phyloP scores from a whole-genome alignment of 2,888 invertebrate species.

The Ptychoptera contaminata region DNA sequence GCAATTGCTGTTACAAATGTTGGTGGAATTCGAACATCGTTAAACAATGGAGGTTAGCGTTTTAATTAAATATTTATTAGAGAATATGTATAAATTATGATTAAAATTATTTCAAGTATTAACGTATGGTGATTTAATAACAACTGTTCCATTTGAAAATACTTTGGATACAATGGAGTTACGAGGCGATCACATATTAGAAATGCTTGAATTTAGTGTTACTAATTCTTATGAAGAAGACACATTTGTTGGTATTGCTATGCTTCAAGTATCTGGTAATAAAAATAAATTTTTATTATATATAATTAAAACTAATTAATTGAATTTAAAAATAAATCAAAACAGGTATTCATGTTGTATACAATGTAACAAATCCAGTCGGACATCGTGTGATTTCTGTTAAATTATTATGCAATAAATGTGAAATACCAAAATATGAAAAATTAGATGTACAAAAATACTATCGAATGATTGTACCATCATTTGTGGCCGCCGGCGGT shows the following conservation, averaged over 20 bases:
- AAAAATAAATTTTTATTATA: conserved; percentile 13
- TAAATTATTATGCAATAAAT: conserved; percentile 42
- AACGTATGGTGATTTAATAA: conserved; percentile 50
- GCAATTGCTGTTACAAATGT: conserved; percentile 50
- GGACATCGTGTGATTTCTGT: conserved; percentile 42
- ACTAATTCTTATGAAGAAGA: conserved; percentile 26
- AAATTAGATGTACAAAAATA: conserved; percentile 36
- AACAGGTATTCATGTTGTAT: conserved; percentile 42
- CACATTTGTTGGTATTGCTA: conserved; percentile 31
- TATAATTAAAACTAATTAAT: background rate
- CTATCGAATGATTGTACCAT: conserved; percentile 45
- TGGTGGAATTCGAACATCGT: conserved; percentile 53
- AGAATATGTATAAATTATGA: background rate
- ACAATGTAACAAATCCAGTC: conserved; percentile 40
- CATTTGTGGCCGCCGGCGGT: conserved; percentile 50
- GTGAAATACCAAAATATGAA: conserved; percentile 44
- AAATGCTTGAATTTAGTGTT: conserved; percentile 43
- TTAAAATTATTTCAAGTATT: conserved; percentile 37
- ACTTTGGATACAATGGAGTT: conserved; percentile 53
- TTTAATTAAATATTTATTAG: background rate
- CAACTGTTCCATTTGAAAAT: conserved; percentile 63
- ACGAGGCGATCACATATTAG: conserved; percentile 44
- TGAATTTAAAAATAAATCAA: background rate
- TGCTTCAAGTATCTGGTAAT: conserved; percentile 44
- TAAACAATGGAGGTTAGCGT: conserved; percentile 42